Evolutionary conservation across 1,140 invertebrate genomes (phyloP).

Genomic region (Stegodyphus mimosarum): DNA sequence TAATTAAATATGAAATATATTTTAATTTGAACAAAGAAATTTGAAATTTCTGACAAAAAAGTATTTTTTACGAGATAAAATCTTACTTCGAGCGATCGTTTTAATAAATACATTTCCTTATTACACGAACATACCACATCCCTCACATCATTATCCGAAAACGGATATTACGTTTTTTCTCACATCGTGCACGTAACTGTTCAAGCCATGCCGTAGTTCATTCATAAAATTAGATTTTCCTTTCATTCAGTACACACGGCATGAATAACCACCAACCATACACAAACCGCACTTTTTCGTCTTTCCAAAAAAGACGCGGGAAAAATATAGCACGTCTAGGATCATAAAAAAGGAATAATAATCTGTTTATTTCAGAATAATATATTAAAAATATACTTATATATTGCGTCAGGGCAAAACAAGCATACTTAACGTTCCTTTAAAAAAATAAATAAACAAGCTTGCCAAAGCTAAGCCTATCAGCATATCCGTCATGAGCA

Average conservation of each 20-base stretch:
- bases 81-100: too few species aligned
- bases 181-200: too few species aligned
- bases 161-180: too few species aligned
- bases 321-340: not conserved
- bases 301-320: not conserved
- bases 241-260: not conserved
- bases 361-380: not conserved
- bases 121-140: too few species aligned
- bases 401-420: not conserved
- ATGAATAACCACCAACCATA: not conserved
- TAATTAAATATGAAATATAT: too few species aligned
- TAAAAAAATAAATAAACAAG: too few species aligned
- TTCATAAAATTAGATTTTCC: constrained; percentile 1
- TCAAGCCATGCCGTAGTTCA: constrained; percentile 1
- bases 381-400: not conserved
- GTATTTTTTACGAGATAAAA: too few species aligned
- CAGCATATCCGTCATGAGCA: not conserved
- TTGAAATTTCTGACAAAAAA: too few species aligned
- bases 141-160: too few species aligned
- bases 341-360: not conserved
- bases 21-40: too few species aligned
- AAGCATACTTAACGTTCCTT: too few species aligned
- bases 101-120: too few species aligned
- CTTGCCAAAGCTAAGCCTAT: constrained; percentile 32
- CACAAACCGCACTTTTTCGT: not conserved